Base-by-base conservation (phyloP, 2,113 vertebrate species). In the Neolamprologus tretocephalus region DNA sequence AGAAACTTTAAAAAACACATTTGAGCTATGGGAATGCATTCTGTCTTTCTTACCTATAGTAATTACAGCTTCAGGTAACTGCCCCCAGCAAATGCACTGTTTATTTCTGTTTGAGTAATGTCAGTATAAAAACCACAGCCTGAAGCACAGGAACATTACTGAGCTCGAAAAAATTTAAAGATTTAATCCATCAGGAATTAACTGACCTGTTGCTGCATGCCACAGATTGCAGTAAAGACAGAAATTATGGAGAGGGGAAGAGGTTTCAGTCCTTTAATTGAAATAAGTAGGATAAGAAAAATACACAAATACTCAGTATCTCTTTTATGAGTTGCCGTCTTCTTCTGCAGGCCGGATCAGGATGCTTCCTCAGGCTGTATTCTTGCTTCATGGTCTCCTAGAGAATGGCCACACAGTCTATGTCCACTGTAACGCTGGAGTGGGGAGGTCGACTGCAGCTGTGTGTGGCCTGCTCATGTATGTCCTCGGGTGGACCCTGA, bases 301-400 rank as follows among this genome's bases (percentile, higher is more conserved):
- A 9, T 68, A 21, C 45, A 33, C 26, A 78, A 33, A 33, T 68
- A 37, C 45, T 33, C 42, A 51, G 11, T 47, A 31, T 14, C 7
- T 75, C 71, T 47, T 75, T 42, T 51, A 49, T 19, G 45, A n/a
- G 45, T 49, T 63, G 5, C 7, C 16, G 17, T 91, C 8, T 47
- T 57, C 31, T 57, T 55, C 49, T 86, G 17, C 94, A 99, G 99
- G 98, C 58, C 97, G 98, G 10, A 95, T 97, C 40, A 96, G 97
- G 95, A 98, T 99, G 98, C 95, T 99, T 87, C 99, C 99, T 3
- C 98, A 99, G 92, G 99, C 98, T 1, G 99, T 99, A 2, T 98
- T 96, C 88, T 95, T 99, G 47, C 96, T 99, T 21, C 97, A 99
- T 1, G 97, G 97, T 2, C 97, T 99, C 2, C 95, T 99, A 80